Evolutionary conservation across 23 tunicate species (phyloP).

Genomic region (Pegea sp.): DNA sequence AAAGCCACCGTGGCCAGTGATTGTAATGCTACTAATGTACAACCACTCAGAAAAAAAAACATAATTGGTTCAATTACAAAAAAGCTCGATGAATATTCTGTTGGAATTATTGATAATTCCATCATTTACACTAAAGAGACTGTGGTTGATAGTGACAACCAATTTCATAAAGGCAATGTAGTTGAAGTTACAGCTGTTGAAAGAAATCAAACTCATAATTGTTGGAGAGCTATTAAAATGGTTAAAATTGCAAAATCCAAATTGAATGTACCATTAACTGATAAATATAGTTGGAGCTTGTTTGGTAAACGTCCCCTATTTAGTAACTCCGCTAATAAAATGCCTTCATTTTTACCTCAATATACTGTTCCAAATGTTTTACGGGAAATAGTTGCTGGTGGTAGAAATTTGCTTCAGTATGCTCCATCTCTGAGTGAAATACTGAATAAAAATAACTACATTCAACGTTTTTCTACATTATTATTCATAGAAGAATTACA

Average conservation of each 20-base stretch:
- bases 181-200: conserved; percentile 36
- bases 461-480: conserved; percentile 26
- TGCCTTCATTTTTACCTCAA: conserved; percentile 74
- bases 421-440: conserved; percentile 21
- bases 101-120: conserved; percentile 36
- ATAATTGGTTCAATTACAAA: conserved; percentile 24
- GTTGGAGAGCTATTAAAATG: conserved; percentile 54
- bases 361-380: conserved; percentile 39
- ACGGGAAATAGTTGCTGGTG: conserved; percentile 9
- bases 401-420: conserved; percentile 21
- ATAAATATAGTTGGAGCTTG: conserved; percentile 23
- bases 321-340: neutral
- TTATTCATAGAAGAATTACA: conserved; percentile 46
- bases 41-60: conserved; percentile 25
- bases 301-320: conserved; percentile 23
- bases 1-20: conserved; percentile 16
- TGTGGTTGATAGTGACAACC: conserved; percentile 25
- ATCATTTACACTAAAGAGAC: conserved; percentile 8
- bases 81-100: neutral
- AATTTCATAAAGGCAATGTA: conserved; percentile 23
- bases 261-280: neutral
- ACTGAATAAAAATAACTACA: conserved; percentile 27
- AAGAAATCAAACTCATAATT: conserved; percentile 19
- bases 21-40: conserved; percentile 11
- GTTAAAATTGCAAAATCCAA: neutral